phyloP scores from a whole-genome alignment of 2,888 invertebrate species.

The Axea sp. region DNA sequence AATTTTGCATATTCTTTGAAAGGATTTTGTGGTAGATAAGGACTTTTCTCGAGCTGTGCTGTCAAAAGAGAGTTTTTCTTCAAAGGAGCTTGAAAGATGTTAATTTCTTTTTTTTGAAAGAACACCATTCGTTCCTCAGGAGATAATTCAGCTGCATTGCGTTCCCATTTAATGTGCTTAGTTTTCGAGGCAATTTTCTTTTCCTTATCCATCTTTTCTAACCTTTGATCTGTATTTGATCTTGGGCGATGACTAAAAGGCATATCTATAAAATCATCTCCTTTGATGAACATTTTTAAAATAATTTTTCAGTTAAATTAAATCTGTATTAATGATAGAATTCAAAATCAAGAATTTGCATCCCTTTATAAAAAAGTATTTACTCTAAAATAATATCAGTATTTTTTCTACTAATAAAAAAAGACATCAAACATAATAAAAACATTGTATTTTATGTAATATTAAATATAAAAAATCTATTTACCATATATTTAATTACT shows the following conservation, averaged over 20 bases:
- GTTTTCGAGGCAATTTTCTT: constrained; percentile 89
- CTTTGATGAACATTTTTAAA: constrained; percentile 15
- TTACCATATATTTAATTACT: no score
- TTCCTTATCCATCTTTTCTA: constrained; percentile 94
- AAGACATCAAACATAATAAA: no score
- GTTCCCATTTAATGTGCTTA: constrained; percentile 87
- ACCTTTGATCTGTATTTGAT: constrained; percentile 92
- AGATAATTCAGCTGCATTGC: constrained; percentile 80
- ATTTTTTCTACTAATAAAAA: no score
- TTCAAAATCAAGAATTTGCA: no score
- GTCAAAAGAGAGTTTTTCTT: constrained; percentile 84
- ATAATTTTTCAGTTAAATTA: no score
- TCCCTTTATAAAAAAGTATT: no score
- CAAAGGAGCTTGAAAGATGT: constrained; percentile 62
- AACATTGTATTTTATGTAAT: no score
- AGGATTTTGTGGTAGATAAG: constrained; percentile 89
- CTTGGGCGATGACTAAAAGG: constrained; percentile 84
- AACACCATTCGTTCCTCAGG: constrained; percentile 83
- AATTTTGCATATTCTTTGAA: constrained; percentile 94
- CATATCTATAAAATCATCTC: constrained; percentile 73
- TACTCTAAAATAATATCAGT: no score
- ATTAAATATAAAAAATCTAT: no score
- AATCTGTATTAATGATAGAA: no score
- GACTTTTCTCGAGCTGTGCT: constrained; percentile 88
- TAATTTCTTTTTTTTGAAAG: constrained; percentile 81